These are phyloP conservation scores for Panagrolaimus sp. DNA, from an alignment of 1,140 invertebrate species.

Conservation along the genomic window DNA sequence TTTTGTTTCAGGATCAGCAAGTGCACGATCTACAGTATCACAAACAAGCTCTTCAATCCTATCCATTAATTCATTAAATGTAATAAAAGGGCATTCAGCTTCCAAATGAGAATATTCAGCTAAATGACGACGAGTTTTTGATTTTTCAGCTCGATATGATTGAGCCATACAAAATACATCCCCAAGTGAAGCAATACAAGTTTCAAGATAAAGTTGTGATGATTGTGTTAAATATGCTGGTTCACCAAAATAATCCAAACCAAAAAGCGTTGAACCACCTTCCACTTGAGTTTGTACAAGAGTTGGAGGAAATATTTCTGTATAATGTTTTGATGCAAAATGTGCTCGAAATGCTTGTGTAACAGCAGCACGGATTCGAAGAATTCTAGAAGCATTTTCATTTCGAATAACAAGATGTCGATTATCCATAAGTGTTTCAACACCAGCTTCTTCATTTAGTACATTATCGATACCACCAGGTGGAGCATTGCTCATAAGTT, in stretches of 20 bases:
- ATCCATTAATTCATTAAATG: constrained; percentile 82
- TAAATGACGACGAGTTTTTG: constrained; percentile 87
- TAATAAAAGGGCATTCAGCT: constrained; percentile 89
- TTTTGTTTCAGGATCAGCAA: constrained; percentile 72
- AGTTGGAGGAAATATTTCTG: constrained; percentile 83
- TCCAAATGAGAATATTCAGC: constrained; percentile 96
- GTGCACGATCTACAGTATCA: constrained; percentile 84
- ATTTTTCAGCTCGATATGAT: constrained; percentile 94
- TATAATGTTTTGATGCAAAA: constrained; percentile 76
- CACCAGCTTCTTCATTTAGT: constrained; percentile 85
- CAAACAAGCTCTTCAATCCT: constrained; percentile 86
- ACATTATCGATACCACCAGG: constrained; percentile 91
- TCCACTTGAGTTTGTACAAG: constrained; percentile 80
- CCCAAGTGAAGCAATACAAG: constrained; percentile 82
- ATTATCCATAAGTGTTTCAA: constrained; percentile 95
- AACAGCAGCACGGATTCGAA: constrained; percentile 79
- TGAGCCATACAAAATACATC: constrained; percentile 96
- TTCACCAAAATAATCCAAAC: constrained; percentile 86
- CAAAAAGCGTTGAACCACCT: constrained; percentile 95
- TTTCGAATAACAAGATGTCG: constrained; percentile 97
- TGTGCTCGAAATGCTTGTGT: constrained; percentile 87
- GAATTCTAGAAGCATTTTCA: constrained; percentile 85
- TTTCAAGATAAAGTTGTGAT: constrained; percentile 97
- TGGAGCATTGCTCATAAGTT: constrained; percentile 81
- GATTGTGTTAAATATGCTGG: constrained; percentile 89